Evolutionary conservation across 1,140 invertebrate species (phyloP).

Genomic region (Heliconius congener): DNA sequence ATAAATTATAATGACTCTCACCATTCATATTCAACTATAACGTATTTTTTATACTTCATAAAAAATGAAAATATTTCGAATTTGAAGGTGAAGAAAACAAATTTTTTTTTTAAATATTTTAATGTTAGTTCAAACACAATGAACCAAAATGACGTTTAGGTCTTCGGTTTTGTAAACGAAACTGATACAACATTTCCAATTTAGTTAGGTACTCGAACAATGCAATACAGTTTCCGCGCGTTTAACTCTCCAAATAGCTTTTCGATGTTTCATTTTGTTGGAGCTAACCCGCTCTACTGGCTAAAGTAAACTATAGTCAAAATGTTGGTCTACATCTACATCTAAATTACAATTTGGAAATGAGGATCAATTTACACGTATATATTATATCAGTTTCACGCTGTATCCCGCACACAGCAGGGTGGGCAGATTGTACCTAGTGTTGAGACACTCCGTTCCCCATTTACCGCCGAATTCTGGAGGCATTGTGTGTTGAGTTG

Average conservation of each 20-base stretch:
- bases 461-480: too few relatives aligned
- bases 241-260: slow-evolving; percentile 28
- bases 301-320: not conserved
- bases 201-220: not conserved
- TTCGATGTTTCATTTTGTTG: slow-evolving; percentile 36
- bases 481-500: too few relatives aligned
- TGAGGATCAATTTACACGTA: not conserved
- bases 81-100: too few relatives aligned
- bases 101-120: not conserved
- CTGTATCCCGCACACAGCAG: too few relatives aligned
- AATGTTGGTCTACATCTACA: not conserved
- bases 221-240: slow-evolving; percentile 16
- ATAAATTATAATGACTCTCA: not conserved
- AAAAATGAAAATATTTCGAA: too few relatives aligned
- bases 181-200: slow-evolving; percentile 26
- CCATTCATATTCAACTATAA: not conserved
- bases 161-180: slow-evolving; percentile 14
- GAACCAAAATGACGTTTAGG: not conserved
- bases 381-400: not conserved
- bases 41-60: not conserved
- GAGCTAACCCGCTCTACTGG: slow-evolving; percentile 27
- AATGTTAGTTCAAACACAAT: not conserved
- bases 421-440: too few relatives aligned
- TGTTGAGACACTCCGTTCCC: too few relatives aligned
- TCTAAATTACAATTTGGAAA: slow-evolving; percentile 24